Base-by-base conservation (phyloP, 2,113 vertebrate species). In the Lutjanus erythropterus region DNA sequence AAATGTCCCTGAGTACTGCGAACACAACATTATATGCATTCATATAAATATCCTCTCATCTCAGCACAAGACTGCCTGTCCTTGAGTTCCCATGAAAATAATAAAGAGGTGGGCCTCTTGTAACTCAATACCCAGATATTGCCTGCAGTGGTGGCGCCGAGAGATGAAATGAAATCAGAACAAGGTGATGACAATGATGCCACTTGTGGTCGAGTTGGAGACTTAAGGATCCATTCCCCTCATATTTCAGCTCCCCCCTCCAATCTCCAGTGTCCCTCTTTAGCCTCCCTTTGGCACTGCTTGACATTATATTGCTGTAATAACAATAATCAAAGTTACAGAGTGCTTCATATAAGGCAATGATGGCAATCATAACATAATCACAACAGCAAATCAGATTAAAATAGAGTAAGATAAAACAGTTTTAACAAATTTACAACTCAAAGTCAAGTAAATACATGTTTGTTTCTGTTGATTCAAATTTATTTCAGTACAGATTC, bases 81-180 rank as follows among this genome's bases (percentile, higher is more conserved):
- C 92, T 89, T 87, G 83, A 90, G 92, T 94, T 95, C 94, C 94
- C 94, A 94, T 92, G 94, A 80, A 95, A 91, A 94, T 90, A 91
- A 94, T 90, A 88, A 89, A 91, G 87, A 87, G 85, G 81, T 82
- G 90, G 90, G 86, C 92, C 93, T 90, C 85, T 76, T 77, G 94
- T 94, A 96, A 96, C 91, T 77, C 69, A 89, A 95, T 92, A 88
- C 83, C 49, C 76, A 87, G 79, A 90, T 89, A 90, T 90, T 89
- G 87, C 84, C 88, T 79, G 78, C 91, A 86, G 88, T 88, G 86
- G 91, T 76, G 86, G 90, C 84, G 91, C 91, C 91, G 85, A 94
- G 92, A 93, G 94, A 95, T 94, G 92, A 96, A 91, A 93, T 93
- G 93, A 91, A 93, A 93, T 93, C 91, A 91, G 92, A 95, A 94